These are phyloP conservation scores for Chionodraco myersi DNA, from an alignment of 2,113 vertebrate species.

Conservation along the genomic window DNA sequence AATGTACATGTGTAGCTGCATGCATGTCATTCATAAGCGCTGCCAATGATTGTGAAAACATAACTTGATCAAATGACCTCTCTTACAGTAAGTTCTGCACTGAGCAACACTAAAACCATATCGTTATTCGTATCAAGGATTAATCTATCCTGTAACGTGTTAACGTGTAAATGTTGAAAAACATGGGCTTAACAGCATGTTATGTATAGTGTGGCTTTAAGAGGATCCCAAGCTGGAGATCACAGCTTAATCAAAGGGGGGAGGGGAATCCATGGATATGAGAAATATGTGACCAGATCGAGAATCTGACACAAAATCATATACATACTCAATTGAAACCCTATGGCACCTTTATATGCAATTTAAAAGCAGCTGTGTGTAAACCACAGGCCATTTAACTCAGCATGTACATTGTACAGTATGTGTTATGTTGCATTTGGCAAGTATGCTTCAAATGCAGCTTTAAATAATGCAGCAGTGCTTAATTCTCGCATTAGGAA, in stretches of 20 bases:
- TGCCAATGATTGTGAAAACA: background rate
- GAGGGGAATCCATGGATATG: constrained; percentile 33
- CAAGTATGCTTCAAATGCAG: background rate
- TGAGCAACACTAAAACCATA: background rate
- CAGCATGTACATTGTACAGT: background rate
- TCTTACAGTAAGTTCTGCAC: background rate
- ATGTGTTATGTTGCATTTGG: background rate
- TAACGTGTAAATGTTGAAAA: background rate
- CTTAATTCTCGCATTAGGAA: background rate
- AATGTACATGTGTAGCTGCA: background rate
- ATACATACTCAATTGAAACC: background rate
- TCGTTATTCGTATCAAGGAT: background rate
- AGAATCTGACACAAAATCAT: background rate
- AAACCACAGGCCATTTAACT: background rate
- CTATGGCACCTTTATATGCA: background rate
- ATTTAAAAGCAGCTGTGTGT: background rate
- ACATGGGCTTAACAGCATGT: background rate
- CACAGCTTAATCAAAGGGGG: constrained; percentile 46
- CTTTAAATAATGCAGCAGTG: background rate
- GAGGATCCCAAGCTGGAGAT: constrained; percentile 36
- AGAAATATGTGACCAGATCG: constrained; percentile 30
- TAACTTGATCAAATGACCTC: background rate
- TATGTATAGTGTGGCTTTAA: constrained; percentile 8
- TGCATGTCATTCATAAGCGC: background rate
- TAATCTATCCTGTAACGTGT: background rate